Conservation (phyloP, 2,888 invertebrate genomes). For the Onthophagus sagittarius region DNA sequence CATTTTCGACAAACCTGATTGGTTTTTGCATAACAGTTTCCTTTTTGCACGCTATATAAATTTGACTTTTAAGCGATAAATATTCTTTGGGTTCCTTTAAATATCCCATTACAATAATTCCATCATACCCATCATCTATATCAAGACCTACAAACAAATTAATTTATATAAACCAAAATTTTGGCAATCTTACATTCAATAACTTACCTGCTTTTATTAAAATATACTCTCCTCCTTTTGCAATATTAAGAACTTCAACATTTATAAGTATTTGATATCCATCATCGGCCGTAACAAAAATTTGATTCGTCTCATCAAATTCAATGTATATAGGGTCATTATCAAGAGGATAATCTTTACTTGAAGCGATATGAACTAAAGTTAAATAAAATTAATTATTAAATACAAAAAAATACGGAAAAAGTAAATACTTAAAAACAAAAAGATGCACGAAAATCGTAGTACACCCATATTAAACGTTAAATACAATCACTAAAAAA, state of each 20-base stretch:
- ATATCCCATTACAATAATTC: neutral
- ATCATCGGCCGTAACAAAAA: neutral
- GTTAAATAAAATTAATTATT: neutral
- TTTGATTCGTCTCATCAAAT: neutral
- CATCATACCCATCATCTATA: neutral
- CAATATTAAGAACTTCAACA: neutral
- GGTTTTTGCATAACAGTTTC: neutral
- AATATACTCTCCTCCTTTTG: neutral
- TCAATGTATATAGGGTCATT: neutral
- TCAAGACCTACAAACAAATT: neutral
- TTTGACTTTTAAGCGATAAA: neutral
- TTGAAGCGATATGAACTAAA: neutral
- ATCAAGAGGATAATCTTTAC: neutral
- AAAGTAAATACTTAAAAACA: neutral
- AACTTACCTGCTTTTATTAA: neutral
- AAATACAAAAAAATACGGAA: neutral
- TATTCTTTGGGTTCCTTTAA: neutral
- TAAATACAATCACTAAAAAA: neutral
- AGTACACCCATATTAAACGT: neutral
- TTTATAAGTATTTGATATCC: neutral
- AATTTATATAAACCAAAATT: too few relatives aligned
- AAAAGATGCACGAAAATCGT: neutral
- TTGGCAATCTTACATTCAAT: too few relatives aligned
- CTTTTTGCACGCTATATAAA: neutral
- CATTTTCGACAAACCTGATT: neutral